A percentile compares a stretch with the other conserved stretches of the same genome.
These are phyloP conservation scores for Hippocampus abdominalis DNA, from an alignment of 2,113 vertebrate genomes.

Conservation along the genomic window DNA sequence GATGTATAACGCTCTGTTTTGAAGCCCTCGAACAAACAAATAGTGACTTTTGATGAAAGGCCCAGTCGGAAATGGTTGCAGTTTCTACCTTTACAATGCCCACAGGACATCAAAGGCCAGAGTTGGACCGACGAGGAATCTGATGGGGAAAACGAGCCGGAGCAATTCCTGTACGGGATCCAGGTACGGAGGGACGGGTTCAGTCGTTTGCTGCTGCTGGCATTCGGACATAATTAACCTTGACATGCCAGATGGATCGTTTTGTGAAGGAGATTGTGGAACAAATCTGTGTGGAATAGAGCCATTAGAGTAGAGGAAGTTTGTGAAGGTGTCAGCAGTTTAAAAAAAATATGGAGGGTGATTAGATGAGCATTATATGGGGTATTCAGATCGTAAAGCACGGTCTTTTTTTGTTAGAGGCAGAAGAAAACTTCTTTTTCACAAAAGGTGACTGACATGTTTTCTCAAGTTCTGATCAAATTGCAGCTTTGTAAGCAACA, in stretches of 20 bases:
- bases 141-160: slow-evolving; percentile 95
- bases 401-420: background rate
- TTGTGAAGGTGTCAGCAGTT: background rate
- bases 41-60: slow-evolving; percentile 51
- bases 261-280: background rate
- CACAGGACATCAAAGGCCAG: slow-evolving; percentile 95
- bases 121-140: slow-evolving; percentile 99
- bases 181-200: slow-evolving; percentile 74
- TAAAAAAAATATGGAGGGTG: background rate
- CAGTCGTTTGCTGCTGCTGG: background rate
- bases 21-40: slow-evolving; percentile 37
- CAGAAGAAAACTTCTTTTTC: background rate
- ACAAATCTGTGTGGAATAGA: background rate
- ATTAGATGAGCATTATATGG: background rate
- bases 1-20: slow-evolving; percentile 54
- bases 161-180: slow-evolving; percentile 95
- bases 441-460: background rate
- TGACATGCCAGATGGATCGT: background rate
- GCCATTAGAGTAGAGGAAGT: background rate
- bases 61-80: slow-evolving; percentile 33
- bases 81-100: slow-evolving; percentile 48
- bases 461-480: background rate
- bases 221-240: background rate
- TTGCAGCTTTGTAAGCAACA: background rate
- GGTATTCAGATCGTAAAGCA: background rate